A percentile compares a stretch with the other conserved stretches of the same genome.
These are phyloP conservation scores for Coreius guichenoti DNA, from an alignment of 2,797 vertebrate genomes.

Conservation along the genomic window DNA sequence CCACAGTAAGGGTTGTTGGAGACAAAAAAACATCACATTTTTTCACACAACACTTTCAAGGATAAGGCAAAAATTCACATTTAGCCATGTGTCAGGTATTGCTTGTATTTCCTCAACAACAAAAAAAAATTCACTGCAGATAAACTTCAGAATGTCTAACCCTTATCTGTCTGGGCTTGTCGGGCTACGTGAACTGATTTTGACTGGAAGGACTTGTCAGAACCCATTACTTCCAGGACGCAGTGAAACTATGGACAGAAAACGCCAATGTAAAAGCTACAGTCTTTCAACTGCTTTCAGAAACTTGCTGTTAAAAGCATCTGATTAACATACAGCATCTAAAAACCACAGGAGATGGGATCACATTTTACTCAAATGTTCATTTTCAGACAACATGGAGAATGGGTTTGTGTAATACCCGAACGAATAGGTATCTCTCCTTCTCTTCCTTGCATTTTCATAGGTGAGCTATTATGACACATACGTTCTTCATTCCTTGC, in stretches of 20 bases:
- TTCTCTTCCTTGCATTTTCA: not conserved
- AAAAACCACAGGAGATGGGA: not conserved
- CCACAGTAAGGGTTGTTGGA: not conserved
- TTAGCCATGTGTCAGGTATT: not conserved
- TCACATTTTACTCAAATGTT: not conserved
- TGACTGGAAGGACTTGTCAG: slow-evolving; percentile 32
- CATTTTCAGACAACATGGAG: not conserved
- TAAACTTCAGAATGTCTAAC: not conserved
- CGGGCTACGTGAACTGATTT: not conserved
- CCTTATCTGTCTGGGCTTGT: slow-evolving; percentile 21
- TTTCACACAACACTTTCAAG: not conserved
- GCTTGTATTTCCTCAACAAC: not conserved
- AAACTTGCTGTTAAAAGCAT: not conserved
- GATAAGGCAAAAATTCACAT: not conserved
- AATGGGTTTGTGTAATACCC: not conserved
- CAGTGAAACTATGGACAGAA: not conserved
- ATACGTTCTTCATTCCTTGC: not conserved
- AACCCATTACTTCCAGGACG: slow-evolving; percentile 2
- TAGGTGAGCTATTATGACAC: not conserved
- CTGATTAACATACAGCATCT: not conserved
- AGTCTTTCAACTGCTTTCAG: not conserved
- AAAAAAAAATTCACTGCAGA: not conserved
- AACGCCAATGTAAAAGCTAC: not conserved
- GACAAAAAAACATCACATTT: no score
- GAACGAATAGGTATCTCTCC: not conserved